These are phyloP conservation scores for Leptoteleia sp. DNA, from an alignment of 1,140 invertebrate species.

Conservation along the genomic window DNA sequence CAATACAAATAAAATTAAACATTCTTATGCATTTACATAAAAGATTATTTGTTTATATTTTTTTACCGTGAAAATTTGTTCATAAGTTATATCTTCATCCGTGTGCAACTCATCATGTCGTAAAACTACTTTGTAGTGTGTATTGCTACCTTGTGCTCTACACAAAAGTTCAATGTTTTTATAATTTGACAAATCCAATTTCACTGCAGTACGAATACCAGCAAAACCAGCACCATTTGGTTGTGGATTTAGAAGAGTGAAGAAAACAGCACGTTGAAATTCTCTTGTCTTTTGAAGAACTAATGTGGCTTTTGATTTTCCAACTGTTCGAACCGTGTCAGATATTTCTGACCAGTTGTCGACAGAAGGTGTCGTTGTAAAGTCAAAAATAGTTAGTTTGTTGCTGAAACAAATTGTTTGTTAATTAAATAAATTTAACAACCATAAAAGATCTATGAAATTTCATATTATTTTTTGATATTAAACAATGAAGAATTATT, in stretches of 20 bases:
- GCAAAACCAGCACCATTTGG: slow-evolving; percentile 87
- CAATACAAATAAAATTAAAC: too few species aligned
- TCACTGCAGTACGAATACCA: slow-evolving; percentile 81
- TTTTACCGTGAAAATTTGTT: slow-evolving; percentile 84
- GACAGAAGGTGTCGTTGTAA: slow-evolving; percentile 72
- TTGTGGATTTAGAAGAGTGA: slow-evolving; percentile 86
- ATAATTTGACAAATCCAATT: slow-evolving; percentile 80
- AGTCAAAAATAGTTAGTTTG: slow-evolving; percentile 76
- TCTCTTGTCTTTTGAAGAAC: slow-evolving; percentile 83
- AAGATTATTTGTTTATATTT: too few species aligned
- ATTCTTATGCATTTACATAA: too few species aligned
- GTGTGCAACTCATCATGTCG: slow-evolving; percentile 83
- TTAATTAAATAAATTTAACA: too few species aligned
- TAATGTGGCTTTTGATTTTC: slow-evolving; percentile 85
- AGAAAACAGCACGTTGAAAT: slow-evolving; percentile 85
- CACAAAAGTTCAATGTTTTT: slow-evolving; percentile 82
- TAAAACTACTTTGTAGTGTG: slow-evolving; percentile 84
- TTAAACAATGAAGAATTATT: too few species aligned
- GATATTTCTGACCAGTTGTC: slow-evolving; percentile 84
- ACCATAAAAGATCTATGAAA: too few species aligned
- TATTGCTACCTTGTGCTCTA: slow-evolving; percentile 83
- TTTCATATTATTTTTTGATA: too few species aligned
- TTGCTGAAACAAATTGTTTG: slow-evolving; percentile 22
- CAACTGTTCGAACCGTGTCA: slow-evolving; percentile 84
- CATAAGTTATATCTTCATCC: slow-evolving; percentile 83